A percentile compares a stretch with the other conserved stretches of the same genome.
Conservation (phyloP, 2,113 vertebrate genomes). For the Colossoma macropomum region DNA sequence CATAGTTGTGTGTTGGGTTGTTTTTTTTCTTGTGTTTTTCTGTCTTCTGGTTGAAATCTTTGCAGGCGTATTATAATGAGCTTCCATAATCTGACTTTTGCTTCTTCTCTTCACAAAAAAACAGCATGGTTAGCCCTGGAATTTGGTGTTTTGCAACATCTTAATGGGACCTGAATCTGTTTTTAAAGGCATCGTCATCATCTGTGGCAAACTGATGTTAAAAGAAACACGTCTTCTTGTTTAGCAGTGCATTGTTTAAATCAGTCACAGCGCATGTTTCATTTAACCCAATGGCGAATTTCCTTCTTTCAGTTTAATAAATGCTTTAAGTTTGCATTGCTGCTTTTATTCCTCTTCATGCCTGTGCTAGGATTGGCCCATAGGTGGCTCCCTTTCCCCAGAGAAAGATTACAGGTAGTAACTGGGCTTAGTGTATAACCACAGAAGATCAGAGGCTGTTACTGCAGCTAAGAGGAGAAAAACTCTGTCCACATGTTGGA, state of each 20-base stretch:
- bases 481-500: no score
- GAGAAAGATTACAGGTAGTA: not conserved
- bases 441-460: no score
- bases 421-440: no score
- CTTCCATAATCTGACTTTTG: not conserved
- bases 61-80: not conserved
- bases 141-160: not conserved
- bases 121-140: not conserved
- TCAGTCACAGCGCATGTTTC: not conserved
- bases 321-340: not conserved
- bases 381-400: not conserved
- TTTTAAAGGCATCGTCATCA: not conserved
- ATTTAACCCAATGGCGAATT: not conserved
- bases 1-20: not conserved
- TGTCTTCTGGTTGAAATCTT: not conserved
- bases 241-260: not conserved
- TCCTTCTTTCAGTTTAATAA: constrained; percentile 13
- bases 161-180: not conserved
- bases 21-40: not conserved
- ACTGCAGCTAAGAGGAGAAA: no score
- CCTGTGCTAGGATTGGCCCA: not conserved
- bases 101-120: not conserved
- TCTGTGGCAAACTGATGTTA: not conserved
- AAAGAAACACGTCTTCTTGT: not conserved
- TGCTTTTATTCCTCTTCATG: not conserved